Conservation (phyloP, 2,888 invertebrate genomes). For the Hypomecis punctinalis region DNA sequence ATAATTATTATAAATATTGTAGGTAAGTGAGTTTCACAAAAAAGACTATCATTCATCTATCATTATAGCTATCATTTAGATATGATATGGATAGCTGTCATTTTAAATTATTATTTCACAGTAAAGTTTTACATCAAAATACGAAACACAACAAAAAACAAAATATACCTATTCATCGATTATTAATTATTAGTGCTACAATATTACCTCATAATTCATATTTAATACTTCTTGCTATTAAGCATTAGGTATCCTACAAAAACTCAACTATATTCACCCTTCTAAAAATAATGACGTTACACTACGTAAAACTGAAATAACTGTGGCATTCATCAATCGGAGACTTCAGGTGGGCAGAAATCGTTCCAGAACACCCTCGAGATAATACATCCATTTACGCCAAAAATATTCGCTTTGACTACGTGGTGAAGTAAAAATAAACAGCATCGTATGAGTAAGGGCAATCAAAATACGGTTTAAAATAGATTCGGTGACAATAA, state of each 20-base stretch:
- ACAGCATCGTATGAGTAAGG: slow-evolving; percentile 17
- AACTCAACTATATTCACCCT: slow-evolving; percentile 48
- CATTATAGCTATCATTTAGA: no score
- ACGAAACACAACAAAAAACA: no score
- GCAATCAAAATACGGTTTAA: slow-evolving; percentile 43
- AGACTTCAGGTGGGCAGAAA: slow-evolving; percentile 49
- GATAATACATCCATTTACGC: slow-evolving; percentile 5
- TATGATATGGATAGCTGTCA: no score
- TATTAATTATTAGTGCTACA: no score
- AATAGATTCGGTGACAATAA: slow-evolving; percentile 45
- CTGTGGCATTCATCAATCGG: slow-evolving; percentile 51
- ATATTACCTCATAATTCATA: no score
- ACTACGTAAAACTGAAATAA: slow-evolving; percentile 44
- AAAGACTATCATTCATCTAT: no score
- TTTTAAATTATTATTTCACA: no score
- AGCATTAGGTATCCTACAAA: neutral
- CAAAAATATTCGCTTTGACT: neutral
- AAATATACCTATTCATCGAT: no score
- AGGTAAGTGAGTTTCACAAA: neutral
- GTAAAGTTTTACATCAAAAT: no score
- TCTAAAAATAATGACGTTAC: slow-evolving; percentile 32
- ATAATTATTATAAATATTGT: no score
- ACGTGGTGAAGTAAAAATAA: slow-evolving; percentile 20
- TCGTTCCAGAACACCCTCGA: slow-evolving; percentile 54
- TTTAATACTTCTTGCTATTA: no score